Evolutionary conservation across 2,888 invertebrate genomes (phyloP).

Genomic region (Cosmia pyralina): DNA sequence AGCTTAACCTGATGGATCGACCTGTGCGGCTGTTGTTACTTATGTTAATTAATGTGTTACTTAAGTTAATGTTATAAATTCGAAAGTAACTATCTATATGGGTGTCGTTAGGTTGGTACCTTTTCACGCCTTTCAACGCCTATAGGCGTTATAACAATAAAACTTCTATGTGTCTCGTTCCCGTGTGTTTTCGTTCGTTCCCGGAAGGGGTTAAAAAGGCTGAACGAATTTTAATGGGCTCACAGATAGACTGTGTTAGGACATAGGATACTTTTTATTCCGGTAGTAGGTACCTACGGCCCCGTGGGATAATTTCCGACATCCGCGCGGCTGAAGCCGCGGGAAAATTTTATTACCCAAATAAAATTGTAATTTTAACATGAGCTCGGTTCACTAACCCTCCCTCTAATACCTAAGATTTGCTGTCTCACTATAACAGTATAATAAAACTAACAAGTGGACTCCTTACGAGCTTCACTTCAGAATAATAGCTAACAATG

Average conservation of each 20-base stretch:
- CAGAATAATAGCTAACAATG: conserved; percentile 27
- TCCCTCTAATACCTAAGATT: neutral
- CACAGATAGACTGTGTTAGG: neutral
- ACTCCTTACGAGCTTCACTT: conserved; percentile 22
- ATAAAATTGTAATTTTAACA: neutral
- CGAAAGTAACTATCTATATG: neutral
- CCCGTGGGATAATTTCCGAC: neutral
- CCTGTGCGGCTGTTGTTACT: too few relatives aligned
- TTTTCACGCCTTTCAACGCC: neutral
- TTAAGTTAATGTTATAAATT: neutral
- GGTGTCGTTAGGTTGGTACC: neutral
- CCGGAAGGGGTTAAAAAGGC: neutral
- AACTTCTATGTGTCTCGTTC: too few relatives aligned
- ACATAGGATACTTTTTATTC: neutral
- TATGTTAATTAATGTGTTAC: too few relatives aligned
- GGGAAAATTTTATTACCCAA: neutral
- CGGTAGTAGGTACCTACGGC: too few relatives aligned
- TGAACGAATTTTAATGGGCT: neutral
- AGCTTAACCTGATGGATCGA: too few relatives aligned
- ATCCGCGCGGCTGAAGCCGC: neutral
- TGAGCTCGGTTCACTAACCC: too few relatives aligned
- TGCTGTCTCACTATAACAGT: neutral
- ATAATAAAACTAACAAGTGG: conserved; percentile 14
- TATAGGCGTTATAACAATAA: too few relatives aligned
- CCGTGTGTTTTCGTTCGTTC: too few relatives aligned